phyloP scores from a whole-genome alignment of 2,888 invertebrate species.

The Amphipoea oculea region DNA sequence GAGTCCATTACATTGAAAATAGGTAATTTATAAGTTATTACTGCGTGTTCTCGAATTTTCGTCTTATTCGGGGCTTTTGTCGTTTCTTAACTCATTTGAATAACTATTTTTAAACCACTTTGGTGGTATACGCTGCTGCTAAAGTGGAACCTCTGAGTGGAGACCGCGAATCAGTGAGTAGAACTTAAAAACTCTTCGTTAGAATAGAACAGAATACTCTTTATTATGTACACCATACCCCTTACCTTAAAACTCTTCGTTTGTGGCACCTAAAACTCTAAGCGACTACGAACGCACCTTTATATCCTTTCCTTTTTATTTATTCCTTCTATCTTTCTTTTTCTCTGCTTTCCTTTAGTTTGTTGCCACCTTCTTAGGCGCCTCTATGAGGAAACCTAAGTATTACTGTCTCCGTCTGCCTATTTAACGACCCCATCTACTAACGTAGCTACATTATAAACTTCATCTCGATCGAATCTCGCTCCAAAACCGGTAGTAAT shows the following conservation, averaged over 20 bases:
- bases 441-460: background rate
- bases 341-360: background rate
- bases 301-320: background rate
- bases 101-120: background rate
- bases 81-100: background rate
- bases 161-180: background rate
- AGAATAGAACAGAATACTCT: too few species aligned
- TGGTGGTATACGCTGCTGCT: background rate
- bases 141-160: background rate
- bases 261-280: background rate
- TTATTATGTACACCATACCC: too few species aligned
- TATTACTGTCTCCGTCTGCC: background rate
- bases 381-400: background rate
- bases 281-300: background rate
- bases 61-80: background rate
- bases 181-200: background rate
- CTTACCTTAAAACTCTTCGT: background rate
- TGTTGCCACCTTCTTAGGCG: background rate
- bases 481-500: conserved; percentile 53
- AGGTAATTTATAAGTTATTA: conserved; percentile 68
- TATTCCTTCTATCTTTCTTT: background rate
- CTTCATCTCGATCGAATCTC: conserved; percentile 19
- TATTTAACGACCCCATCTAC: background rate
- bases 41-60: conserved; percentile 56
- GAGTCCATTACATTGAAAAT: conserved; percentile 63